These are phyloP conservation scores for Podarcis cretensis DNA, from an alignment of 2,113 vertebrate genomes.

Conservation along the genomic window DNA sequence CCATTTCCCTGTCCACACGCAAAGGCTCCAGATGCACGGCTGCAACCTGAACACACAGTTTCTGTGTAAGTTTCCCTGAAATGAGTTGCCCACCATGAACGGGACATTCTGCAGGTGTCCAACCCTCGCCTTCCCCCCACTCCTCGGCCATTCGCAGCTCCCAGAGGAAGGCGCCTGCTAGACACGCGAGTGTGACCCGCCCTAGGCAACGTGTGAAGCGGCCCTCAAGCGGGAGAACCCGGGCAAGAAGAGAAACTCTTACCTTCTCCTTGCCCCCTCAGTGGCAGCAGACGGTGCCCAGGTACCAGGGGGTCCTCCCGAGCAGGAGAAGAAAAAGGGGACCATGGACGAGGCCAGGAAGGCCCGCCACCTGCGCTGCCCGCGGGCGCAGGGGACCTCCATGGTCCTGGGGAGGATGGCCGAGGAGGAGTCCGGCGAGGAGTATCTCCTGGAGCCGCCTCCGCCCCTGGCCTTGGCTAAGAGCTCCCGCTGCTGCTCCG, in stretches of 20 bases:
- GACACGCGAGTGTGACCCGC: too few relatives aligned
- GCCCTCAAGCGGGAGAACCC: too few relatives aligned
- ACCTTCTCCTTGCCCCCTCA: slow-evolving; percentile 96
- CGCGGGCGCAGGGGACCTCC: slow-evolving; percentile 94
- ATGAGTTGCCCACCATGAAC: neutral
- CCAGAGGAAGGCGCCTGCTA: neutral
- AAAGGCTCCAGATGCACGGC: neutral
- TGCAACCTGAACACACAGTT: neutral
- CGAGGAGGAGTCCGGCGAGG: slow-evolving; percentile 81
- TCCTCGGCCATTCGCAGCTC: too few relatives aligned
- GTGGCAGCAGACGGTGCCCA: slow-evolving; percentile 99
- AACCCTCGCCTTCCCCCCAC: too few relatives aligned
- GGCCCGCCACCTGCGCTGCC: slow-evolving; percentile 98
- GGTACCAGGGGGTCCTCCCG: slow-evolving; percentile 96
- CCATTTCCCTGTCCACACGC: neutral
- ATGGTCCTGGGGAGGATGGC: slow-evolving; percentile 92
- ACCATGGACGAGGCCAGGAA: slow-evolving; percentile 99
- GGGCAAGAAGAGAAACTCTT: slow-evolving; percentile 45
- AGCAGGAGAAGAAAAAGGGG: slow-evolving; percentile 98
- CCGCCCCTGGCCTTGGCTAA: too few relatives aligned
- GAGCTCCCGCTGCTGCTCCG: slow-evolving; percentile 80
- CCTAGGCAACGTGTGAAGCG: neutral
- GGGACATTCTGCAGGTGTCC: too few relatives aligned
- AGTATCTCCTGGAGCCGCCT: slow-evolving; percentile 74
- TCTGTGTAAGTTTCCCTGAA: too few relatives aligned